Evolutionary conservation across 2,113 vertebrate genomes (phyloP), one percentile per base, ranked within the genome.

Genomic region (Pangasianodon gigas): DNA sequence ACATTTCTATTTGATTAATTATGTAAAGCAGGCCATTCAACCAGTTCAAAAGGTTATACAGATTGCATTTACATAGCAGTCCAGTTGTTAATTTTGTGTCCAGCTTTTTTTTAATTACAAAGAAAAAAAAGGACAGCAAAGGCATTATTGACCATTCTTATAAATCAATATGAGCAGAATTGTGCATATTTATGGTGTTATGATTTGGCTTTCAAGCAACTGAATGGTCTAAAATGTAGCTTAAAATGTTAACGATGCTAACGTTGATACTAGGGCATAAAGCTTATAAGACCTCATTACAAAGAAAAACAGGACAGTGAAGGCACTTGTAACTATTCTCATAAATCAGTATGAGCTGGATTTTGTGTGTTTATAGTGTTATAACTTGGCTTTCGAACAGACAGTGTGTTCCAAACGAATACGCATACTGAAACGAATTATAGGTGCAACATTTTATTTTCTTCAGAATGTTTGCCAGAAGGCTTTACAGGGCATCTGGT

Each of bases 1-100:
- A 62, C 37, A 62, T 84, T 84, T 84, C 58, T 62, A 62, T 44
- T 84, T 84, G 56, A 84, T 84, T 84, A 84, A 84, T 84, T 84
- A 84, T 84, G 82, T 84, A 62, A 84, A 84, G 56, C 37, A 62
- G 82, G 56, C 58, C 37, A 84, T 84, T 84, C 24, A 62, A 58
- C 37, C 81, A 83, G 81, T 60, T 58, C 19, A 83, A 83, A 84
- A 41, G 13, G 3, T 84, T 62, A 44, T 29, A 62, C 58, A 62
- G 56, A 60, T 16, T 46, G 11, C 56, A 84, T 84, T 84, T 62
- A 84, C 56, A 84, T 62, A 62, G 24, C 56, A 60, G 56, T 60
- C 10, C 82, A 60, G 19, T 60, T 41, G 37, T 29, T 62, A 41
- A 84, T 16, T 46, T 5, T 62, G 24, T 16, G 32, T 44, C 21